Conservation (phyloP, 2,888 invertebrate genomes). For the Drosophila nr. fundita region DNA sequence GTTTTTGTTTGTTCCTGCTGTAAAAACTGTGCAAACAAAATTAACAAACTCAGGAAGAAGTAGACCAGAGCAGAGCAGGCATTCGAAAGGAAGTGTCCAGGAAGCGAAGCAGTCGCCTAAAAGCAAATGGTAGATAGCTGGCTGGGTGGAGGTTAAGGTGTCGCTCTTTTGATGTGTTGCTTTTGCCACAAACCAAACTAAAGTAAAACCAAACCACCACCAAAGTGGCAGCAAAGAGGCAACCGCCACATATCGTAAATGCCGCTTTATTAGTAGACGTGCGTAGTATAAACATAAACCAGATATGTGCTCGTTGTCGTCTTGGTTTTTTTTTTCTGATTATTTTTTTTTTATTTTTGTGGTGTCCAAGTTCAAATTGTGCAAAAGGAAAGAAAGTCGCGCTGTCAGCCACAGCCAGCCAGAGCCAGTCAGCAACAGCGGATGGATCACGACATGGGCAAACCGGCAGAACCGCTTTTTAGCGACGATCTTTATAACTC, state of each 20-base stretch:
- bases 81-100: conserved; percentile 53
- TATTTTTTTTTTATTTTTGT: conserved; percentile 13
- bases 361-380: conserved; percentile 78
- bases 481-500: conserved; percentile 35
- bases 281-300: conserved; percentile 64
- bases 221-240: conserved; percentile 19
- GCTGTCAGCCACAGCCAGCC: conserved; percentile 16
- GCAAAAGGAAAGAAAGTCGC: conserved; percentile 72
- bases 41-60: conserved; percentile 29
- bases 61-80: background rate
- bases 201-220: conserved; percentile 15
- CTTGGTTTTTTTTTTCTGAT: background rate
- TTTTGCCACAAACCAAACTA: conserved; percentile 2
- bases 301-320: conserved; percentile 61
- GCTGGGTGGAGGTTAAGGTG: conserved; percentile 45
- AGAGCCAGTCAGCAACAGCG: conserved; percentile 21
- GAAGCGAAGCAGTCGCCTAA: conserved; percentile 54
- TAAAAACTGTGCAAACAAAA: conserved; percentile 66
- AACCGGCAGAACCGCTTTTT: conserved; percentile 78
- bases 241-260: conserved; percentile 43
- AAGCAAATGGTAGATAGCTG: conserved; percentile 40
- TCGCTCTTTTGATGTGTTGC: conserved; percentile 3
- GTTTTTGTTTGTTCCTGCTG: conserved; percentile 72
- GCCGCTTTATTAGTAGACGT: conserved; percentile 64
- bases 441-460: conserved; percentile 71